Base-by-base conservation (phyloP, 2,113 vertebrate species). In the Pterocles burchelli region DNA sequence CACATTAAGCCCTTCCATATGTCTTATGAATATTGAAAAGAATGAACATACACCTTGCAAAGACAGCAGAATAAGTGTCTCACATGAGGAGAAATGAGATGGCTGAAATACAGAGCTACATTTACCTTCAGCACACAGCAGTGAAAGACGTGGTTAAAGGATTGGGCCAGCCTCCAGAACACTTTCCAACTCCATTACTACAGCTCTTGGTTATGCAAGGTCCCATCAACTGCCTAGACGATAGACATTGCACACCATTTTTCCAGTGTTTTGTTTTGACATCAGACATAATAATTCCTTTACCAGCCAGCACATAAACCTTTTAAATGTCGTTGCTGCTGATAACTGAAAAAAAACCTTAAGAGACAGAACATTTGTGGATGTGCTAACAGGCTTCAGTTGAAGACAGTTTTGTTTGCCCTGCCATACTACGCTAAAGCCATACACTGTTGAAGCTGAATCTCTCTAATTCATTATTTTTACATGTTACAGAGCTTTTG, bases 41-140 rank as follows among this genome's bases (percentile, higher is more conserved):
- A 96, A 95, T 85, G 93, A 98, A 96, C 91, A 94, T 72, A 85
- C 73, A 97, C 97, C 95, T 98, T 97, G 95, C 94, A 95, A 97
- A 97, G 84, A 95, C 82, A 96, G 96, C 92, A 96, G 70, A 97
- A 67, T 82, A 85, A 89, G 76, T 90, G 48, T 38, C 89, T 96
- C 84, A 72, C 74, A 76, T 54, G 82, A 94, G 68, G 67, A 95
- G 66, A 93, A 91, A 94, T 49, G 59, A 95, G 91, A 57, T 97
- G 96, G 95, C 95, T 84, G 81, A 92, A 85, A 74, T 89, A 92
- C 63, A 92, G 84, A 97, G 87, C 54, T 95, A 93, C 74, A 24
- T 95, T 97, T 96, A 96, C 94, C 71, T 97, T 96, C 36, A 0
- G 77, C 43, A 82, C 7, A 21, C 31, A 81, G 68, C 48, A 87